Evolutionary conservation across 2,888 invertebrate genomes (phyloP), one percentile per base, ranked within the genome.

Genomic region (Coecobrya sp.): DNA sequence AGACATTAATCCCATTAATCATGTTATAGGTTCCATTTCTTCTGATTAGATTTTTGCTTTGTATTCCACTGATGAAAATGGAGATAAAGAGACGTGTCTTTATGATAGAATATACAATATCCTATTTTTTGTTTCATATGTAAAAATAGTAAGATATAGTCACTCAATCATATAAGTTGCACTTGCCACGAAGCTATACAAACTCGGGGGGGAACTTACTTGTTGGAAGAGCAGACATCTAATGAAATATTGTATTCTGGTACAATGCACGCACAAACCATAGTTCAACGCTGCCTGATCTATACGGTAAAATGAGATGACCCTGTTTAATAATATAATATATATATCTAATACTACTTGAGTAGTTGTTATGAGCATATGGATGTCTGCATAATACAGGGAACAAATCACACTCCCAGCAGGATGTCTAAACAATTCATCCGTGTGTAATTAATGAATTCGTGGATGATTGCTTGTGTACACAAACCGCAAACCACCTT

Each of bases 1-100:
- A 85, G 62, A 90, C 90, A 90, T 90, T 90, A 90, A 90, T 90
- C 90, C 85, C 90, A 90, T 90, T 90, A 90, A 90, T 90, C 90
- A 90, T 85, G 65, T 76, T 62, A 59, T 52, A 59, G 45, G 52
- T 22, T 19, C 49, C 16, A 42, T 73, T 8, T 36, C 22, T 42
- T 73, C 7, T 65, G 82, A 82, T 89, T 82, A 70, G 81, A 68
- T 89, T 68, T 49, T 65, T 88, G 52, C 82, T 25, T 59, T 22
- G 13, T 59, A 22, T 25, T 25, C 1, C 45, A 16, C 49, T 27
- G 70, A 70, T 30, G 70, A 70, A 3, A 42, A 8, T 36, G 3
- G 36, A 73, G 25, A 42, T 73, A 73, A n/a, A 73, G 42, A 73
- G 73, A 42, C 19, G 42, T 25, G 65, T 7, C 5, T 42, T 73